Percentiles rank a stretch among this genome's conserved stretches.
Conservation (phyloP, 2,797 vertebrate genomes). For the Pitangus sulphuratus region DNA sequence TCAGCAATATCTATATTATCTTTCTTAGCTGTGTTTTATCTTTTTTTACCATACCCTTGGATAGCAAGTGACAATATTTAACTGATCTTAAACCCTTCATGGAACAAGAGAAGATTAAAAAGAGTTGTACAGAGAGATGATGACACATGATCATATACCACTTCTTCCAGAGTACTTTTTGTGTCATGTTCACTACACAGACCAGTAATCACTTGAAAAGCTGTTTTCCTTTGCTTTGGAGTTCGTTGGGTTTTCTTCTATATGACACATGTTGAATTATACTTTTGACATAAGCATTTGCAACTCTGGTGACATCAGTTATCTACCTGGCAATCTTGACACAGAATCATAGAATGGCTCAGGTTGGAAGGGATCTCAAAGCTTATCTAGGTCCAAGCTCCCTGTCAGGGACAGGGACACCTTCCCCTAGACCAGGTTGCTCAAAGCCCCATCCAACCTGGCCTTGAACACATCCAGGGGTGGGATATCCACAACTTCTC, state of each 20-base stretch:
- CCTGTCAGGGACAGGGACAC: neutral
- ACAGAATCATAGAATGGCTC: neutral
- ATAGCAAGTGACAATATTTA: neutral
- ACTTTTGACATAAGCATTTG: neutral
- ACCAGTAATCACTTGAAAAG: neutral
- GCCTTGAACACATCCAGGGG: neutral
- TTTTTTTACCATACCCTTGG: neutral
- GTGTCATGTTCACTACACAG: neutral
- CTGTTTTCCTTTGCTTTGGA: neutral
- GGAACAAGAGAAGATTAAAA: neutral
- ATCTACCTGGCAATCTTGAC: too few relatives aligned
- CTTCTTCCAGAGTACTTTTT: neutral
- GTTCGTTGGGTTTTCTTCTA: accelerated
- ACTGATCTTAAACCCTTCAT: neutral
- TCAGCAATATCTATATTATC: neutral
- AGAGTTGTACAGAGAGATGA: neutral
- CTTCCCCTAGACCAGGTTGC: neutral
- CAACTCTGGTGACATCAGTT: neutral
- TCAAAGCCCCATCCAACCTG: neutral
- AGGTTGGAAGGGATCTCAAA: neutral
- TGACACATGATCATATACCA: neutral
- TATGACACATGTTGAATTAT: neutral
- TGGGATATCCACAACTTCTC: neutral
- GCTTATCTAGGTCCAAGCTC: neutral
- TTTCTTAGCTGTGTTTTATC: neutral